phyloP scores from a whole-genome alignment of 2,888 invertebrate genomes.

The Trissolcus brochymenae region DNA sequence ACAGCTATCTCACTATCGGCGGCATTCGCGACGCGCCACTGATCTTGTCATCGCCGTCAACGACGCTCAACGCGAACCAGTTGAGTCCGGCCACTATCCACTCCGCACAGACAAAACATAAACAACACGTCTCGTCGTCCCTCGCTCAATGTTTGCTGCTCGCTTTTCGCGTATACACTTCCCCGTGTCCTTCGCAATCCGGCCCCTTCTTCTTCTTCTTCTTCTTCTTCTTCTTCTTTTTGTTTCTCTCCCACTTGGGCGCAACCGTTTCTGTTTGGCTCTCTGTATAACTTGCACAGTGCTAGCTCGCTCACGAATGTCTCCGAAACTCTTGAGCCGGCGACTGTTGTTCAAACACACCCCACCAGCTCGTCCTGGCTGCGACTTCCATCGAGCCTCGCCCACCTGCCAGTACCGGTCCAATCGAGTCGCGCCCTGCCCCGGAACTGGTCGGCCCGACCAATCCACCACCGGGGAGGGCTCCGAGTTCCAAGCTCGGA shows the following conservation, averaged over 20 bases:
- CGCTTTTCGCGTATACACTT: conserved; percentile 31
- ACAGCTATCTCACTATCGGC: too few relatives aligned
- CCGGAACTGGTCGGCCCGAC: neutral
- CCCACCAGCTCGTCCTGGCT: conserved; percentile 62
- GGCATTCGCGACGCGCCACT: neutral
- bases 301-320: conserved; percentile 74
- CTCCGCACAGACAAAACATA: conserved; percentile 27
- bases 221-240: conserved; percentile 24
- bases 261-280: conserved; percentile 24
- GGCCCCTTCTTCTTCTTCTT: conserved; percentile 11
- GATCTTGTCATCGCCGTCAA: neutral
- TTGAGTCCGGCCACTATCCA: conserved; percentile 12
- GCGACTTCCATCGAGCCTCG: conserved; percentile 34
- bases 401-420: conserved; percentile 10
- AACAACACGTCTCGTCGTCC: conserved; percentile 52
- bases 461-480: neutral
- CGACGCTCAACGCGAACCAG: neutral
- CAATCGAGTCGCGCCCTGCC: conserved; percentile 11
- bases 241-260: conserved; percentile 55
- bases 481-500: neutral
- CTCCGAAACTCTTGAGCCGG: conserved; percentile 73
- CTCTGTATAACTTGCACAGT: conserved; percentile 69
- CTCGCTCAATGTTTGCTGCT: conserved; percentile 60
- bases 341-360: conserved; percentile 74
- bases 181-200: conserved; percentile 22